Conservation (phyloP, 2,113 vertebrate genomes). For the Siniperca knerii region DNA sequence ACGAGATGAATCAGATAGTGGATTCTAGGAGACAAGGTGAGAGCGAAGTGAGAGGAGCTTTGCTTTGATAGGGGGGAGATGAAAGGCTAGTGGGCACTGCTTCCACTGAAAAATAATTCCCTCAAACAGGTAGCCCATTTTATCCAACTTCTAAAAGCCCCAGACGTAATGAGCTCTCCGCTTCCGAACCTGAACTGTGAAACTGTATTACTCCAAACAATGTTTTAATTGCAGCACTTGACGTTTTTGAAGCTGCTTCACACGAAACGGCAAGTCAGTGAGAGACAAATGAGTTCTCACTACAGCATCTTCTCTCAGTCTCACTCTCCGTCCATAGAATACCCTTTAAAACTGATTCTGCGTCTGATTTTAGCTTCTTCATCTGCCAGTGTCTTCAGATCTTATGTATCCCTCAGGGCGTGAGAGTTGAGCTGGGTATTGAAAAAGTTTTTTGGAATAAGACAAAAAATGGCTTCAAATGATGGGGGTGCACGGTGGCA, state of each 20-base stretch:
- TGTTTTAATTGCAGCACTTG: slow-evolving; percentile 54
- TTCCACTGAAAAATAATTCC: not conserved
- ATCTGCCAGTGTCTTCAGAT: slow-evolving; percentile 44
- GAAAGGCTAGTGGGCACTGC: not conserved
- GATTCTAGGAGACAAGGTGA: slow-evolving; percentile 35
- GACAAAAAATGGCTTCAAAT: slow-evolving; percentile 17
- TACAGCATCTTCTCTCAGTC: not conserved
- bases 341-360: slow-evolving; percentile 25
- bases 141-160: not conserved
- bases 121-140: slow-evolving; percentile 12
- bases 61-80: slow-evolving; percentile 29
- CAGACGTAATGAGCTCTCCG: slow-evolving; percentile 30
- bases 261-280: not conserved
- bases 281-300: slow-evolving; percentile 11
- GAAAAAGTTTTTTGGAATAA: slow-evolving; percentile 12
- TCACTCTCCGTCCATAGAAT: not conserved
- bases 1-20: slow-evolving; percentile 38
- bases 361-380: slow-evolving; percentile 31
- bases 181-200: not conserved
- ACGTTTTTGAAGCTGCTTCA: slow-evolving; percentile 2
- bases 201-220: slow-evolving; percentile 28
- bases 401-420: slow-evolving; percentile 38
- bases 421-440: slow-evolving; percentile 17
- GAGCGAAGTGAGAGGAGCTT: slow-evolving; percentile 7
- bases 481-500: no score